Evolutionary conservation across 2,888 invertebrate genomes (phyloP).

Genomic region (Andricus curvator): DNA sequence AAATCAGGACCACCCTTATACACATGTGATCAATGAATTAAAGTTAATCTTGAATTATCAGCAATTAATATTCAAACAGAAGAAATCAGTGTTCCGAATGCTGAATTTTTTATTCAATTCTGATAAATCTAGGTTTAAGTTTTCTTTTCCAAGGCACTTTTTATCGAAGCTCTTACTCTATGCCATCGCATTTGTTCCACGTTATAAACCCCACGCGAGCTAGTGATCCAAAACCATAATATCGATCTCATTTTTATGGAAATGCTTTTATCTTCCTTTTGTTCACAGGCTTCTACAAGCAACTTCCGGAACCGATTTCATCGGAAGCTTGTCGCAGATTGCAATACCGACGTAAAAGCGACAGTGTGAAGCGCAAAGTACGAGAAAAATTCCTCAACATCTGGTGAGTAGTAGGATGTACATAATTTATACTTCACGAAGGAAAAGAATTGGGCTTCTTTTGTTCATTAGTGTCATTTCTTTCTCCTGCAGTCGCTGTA

Average conservation of each 20-base stretch:
- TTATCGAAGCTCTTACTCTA: background rate
- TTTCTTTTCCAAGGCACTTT: background rate
- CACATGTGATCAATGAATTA: background rate
- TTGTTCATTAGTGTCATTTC: background rate
- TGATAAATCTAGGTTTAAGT: background rate
- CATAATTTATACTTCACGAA: background rate
- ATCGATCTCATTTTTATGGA: conserved; percentile 42
- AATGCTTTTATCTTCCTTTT: conserved; percentile 45
- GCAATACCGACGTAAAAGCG: conserved; percentile 82
- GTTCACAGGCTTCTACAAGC: conserved; percentile 82
- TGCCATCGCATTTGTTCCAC: background rate
- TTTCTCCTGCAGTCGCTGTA: background rate
- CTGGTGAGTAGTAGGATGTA: conserved; percentile 78
- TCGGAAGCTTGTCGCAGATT: conserved; percentile 81
- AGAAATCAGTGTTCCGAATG: too few species aligned
- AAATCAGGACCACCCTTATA: too few species aligned
- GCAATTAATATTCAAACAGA: too few species aligned
- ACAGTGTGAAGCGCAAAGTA: conserved; percentile 81
- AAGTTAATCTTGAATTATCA: background rate
- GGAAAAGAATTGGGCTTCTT: background rate
- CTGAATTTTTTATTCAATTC: too few species aligned
- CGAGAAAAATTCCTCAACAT: conserved; percentile 82
- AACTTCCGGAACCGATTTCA: conserved; percentile 81
- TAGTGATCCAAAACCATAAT: conserved; percentile 45
- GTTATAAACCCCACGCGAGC: background rate